Evolutionary conservation across 2,113 vertebrate genomes (phyloP).

Genomic region (Leptobrachium ailaonicum): DNA sequence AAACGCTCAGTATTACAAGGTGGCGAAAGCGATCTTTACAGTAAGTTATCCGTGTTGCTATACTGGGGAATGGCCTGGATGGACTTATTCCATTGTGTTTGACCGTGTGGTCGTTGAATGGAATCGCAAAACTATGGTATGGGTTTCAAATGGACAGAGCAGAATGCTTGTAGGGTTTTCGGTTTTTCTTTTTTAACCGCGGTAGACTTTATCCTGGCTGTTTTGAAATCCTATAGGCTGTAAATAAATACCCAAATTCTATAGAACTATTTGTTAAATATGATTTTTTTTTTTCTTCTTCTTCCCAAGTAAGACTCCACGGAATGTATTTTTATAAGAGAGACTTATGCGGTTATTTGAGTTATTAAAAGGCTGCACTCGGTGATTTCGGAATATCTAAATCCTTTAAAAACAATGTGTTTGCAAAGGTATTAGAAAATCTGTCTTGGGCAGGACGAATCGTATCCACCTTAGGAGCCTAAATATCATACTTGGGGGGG

Average conservation of each 20-base stretch:
- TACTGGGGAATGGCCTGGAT: conserved; percentile 59
- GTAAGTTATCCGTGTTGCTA: conserved; percentile 43
- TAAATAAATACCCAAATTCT: conserved; percentile 74
- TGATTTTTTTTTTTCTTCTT: conserved; percentile 68
- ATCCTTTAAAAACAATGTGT: too few species aligned
- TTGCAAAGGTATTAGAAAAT: too few species aligned
- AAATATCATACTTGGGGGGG: too few species aligned
- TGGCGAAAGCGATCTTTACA: conserved; percentile 65
- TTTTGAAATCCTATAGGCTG: conserved; percentile 69
- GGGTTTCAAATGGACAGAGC: conserved; percentile 42
- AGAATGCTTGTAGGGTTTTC: background rate
- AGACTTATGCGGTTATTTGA: conserved; percentile 58
- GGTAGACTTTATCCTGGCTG: background rate
- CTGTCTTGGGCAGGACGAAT: too few species aligned
- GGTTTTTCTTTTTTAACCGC: background rate
- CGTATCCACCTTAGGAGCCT: too few species aligned
- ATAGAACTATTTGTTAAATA: conserved; percentile 79
- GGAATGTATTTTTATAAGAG: too few species aligned
- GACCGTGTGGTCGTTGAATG: conserved; percentile 59
- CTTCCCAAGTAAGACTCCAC: too few species aligned
- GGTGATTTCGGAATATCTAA: too few species aligned
- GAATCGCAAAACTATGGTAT: conserved; percentile 57
- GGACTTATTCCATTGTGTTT: conserved; percentile 54
- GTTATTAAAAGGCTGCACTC: conserved; percentile 46
- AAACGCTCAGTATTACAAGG: conserved; percentile 72